A percentile compares a stretch with the other conserved stretches of the same genome.
phyloP scores from a whole-genome alignment of 2,797 vertebrate species.

The Crenichthys baileyi region DNA sequence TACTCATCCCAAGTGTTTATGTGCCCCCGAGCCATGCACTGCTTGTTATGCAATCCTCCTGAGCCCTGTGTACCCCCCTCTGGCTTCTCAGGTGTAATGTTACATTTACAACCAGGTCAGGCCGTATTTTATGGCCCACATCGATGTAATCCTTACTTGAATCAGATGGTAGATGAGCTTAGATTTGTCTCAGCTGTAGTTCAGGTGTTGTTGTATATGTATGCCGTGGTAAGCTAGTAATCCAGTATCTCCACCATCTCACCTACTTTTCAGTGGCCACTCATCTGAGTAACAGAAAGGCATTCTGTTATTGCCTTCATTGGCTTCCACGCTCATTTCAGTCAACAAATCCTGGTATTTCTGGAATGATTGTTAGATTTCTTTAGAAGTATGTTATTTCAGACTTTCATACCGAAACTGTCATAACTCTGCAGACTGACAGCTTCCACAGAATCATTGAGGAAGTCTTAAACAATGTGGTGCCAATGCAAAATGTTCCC shows the following conservation, averaged over 20 bases:
- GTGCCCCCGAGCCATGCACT: constrained; percentile 19
- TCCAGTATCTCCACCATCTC: constrained; percentile 56
- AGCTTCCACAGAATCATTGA: neutral
- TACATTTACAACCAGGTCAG: constrained; percentile 75
- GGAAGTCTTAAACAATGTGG: neutral
- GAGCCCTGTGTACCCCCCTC: neutral
- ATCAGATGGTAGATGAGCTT: constrained; percentile 48
- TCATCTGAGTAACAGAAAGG: constrained; percentile 19
- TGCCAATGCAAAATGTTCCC: neutral
- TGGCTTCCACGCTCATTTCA: constrained; percentile 1
- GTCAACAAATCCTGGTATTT: constrained; percentile 12
- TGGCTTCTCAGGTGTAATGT: constrained; percentile 50
- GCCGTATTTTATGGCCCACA: constrained; percentile 62
- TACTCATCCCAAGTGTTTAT: constrained; percentile 38
- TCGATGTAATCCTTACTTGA: constrained; percentile 56
- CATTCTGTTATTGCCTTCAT: neutral
- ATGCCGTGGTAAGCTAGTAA: constrained; percentile 48
- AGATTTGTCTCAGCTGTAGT: constrained; percentile 51
- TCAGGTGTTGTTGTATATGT: constrained; percentile 58
- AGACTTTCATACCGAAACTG: neutral
- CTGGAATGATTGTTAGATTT: constrained; percentile 25
- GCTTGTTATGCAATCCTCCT: constrained; percentile 56
- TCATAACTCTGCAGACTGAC: neutral
- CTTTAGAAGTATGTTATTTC: neutral
- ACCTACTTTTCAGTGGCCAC: constrained; percentile 36